Percentiles rank a stretch among this genome's conserved stretches.
These are phyloP conservation scores for Argentina silus DNA, from an alignment of 2,797 vertebrate genomes.

Conservation along the genomic window DNA sequence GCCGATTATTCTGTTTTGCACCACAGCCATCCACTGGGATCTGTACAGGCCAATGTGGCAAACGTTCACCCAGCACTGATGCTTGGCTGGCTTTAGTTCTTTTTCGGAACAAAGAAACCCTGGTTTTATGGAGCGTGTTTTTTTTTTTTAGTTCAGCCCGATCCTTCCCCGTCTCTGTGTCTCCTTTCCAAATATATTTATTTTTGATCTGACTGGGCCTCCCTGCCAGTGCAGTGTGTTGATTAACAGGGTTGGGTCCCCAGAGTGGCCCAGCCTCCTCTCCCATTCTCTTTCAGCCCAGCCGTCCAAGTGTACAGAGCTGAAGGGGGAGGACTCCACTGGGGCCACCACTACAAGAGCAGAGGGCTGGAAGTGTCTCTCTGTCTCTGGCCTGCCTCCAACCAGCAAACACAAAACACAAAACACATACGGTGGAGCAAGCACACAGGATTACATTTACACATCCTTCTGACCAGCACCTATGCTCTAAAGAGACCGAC, in stretches of 20 bases:
- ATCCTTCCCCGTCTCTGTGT: conserved; percentile 59
- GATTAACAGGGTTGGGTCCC: conserved; percentile 82
- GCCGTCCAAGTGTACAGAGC: conserved; percentile 59
- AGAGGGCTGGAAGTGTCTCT: conserved; percentile 61
- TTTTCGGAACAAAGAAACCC: conserved; percentile 35
- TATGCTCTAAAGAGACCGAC: conserved; percentile 36
- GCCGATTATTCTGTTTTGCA: background rate
- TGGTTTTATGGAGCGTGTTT: conserved; percentile 35
- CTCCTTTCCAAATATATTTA: conserved; percentile 71
- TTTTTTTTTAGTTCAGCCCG: conserved; percentile 58
- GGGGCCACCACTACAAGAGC: conserved; percentile 57
- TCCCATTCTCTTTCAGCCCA: conserved; percentile 83
- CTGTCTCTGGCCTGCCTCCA: conserved; percentile 53
- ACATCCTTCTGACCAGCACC: conserved; percentile 24
- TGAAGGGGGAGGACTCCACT: conserved; percentile 36
- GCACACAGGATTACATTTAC: conserved; percentile 44
- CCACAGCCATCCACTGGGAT: conserved; percentile 34
- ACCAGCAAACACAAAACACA: conserved; percentile 46
- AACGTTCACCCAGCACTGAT: conserved; percentile 44
- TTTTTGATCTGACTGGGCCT: conserved; percentile 79
- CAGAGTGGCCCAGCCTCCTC: conserved; percentile 70
- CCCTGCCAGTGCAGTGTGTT: conserved; percentile 77
- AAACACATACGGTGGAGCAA: conserved; percentile 37
- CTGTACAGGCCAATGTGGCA: conserved; percentile 23
- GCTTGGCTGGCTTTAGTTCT: conserved; percentile 49